Evolutionary conservation across 2,113 vertebrate species (phyloP).

Genomic region (Plectropomus leopardus): DNA sequence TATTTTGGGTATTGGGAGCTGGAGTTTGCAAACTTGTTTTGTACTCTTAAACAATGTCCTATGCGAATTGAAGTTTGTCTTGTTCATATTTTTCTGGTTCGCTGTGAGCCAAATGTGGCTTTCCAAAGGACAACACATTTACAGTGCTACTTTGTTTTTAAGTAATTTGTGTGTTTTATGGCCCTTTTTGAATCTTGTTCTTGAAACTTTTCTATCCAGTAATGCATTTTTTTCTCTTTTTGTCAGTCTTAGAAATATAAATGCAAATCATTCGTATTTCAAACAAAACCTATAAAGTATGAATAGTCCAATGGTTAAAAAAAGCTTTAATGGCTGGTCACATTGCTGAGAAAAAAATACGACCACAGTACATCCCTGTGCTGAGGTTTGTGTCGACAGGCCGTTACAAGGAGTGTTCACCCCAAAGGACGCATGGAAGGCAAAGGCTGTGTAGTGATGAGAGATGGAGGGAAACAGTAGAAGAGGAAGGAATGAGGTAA

Average conservation of each 20-base stretch:
- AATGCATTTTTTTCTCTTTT: neutral
- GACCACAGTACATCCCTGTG: neutral
- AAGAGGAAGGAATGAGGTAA: too few species aligned
- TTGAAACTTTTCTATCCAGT: too few species aligned
- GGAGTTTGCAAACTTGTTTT: slow-evolving; percentile 4
- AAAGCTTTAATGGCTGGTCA: neutral
- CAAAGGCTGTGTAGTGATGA: too few species aligned
- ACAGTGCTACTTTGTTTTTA: slow-evolving; percentile 2
- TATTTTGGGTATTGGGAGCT: slow-evolving; percentile 5
- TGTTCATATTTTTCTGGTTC: neutral
- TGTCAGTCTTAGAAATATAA: slow-evolving; percentile 11
- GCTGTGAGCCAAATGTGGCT: neutral
- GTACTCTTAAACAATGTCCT: neutral
- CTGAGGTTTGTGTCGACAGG: slow-evolving; percentile 28
- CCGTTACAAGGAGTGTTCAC: slow-evolving; percentile 33
- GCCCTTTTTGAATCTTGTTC: neutral
- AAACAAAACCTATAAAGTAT: neutral
- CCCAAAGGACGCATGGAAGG: neutral
- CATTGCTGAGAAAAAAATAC: neutral
- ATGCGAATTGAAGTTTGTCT: neutral
- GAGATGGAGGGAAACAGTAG: too few species aligned
- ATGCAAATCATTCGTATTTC: slow-evolving; percentile 6
- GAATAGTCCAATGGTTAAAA: neutral
- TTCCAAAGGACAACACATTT: neutral
- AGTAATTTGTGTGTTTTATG: too few species aligned